phyloP scores from a whole-genome alignment of 2,113 vertebrate species.

The Pygoscelis antarcticus region DNA sequence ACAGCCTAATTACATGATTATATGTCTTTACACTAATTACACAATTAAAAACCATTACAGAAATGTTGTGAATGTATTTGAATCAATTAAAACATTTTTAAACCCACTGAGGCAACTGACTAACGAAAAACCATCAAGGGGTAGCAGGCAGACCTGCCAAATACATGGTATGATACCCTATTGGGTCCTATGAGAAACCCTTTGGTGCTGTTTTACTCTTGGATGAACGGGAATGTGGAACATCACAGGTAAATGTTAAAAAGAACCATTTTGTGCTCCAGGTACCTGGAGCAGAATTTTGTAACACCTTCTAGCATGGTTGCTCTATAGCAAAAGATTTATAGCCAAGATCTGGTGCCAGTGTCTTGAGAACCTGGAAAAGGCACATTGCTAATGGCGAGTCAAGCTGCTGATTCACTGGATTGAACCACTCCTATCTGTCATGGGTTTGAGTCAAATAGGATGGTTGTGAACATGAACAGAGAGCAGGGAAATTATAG shows the following conservation, averaged over 20 bases:
- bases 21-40: slow-evolving; percentile 65
- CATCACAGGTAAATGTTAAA: neutral
- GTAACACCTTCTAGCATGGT: neutral
- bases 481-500: neutral
- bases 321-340: neutral
- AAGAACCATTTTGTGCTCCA: neutral
- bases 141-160: neutral
- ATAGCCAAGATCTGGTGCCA: neutral
- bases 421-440: neutral
- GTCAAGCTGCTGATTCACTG: neutral
- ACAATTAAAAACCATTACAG: slow-evolving; percentile 63
- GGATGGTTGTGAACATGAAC: neutral
- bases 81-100: slow-evolving; percentile 59
- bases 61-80: slow-evolving; percentile 50
- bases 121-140: neutral
- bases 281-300: neutral
- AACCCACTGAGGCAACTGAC: neutral
- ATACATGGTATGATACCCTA: neutral
- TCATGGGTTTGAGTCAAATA: fast-evolving
- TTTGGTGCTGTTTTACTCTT: neutral
- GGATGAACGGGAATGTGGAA: neutral
- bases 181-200: neutral
- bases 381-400: fast-evolving
- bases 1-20: slow-evolving; percentile 59
- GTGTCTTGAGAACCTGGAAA: neutral